phyloP scores from a whole-genome alignment of 2,113 vertebrate genomes.

The Numenius arquata region DNA sequence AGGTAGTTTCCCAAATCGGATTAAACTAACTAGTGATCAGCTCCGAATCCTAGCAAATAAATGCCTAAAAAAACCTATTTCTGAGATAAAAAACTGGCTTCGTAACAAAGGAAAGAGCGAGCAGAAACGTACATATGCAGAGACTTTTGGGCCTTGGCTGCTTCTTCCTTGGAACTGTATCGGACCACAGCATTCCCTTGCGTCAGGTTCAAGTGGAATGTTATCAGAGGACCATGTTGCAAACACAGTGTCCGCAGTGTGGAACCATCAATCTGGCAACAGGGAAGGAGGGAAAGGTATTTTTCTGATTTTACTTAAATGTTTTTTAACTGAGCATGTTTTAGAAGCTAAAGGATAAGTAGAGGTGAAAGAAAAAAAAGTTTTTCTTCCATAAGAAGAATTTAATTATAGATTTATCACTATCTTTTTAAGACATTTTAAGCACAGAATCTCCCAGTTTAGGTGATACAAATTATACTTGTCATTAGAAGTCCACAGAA shows the following conservation, averaged over 20 bases:
- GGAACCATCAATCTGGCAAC: slow-evolving; percentile 92
- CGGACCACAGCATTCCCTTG: slow-evolving; percentile 98
- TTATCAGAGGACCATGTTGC: slow-evolving; percentile 97
- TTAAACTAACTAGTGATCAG: background rate
- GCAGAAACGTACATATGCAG: slow-evolving; percentile 90
- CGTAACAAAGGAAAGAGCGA: background rate
- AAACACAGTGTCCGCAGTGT: slow-evolving; percentile 96
- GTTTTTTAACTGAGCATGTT: background rate
- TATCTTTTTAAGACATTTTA: background rate
- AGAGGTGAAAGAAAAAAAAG: background rate
- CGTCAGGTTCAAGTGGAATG: slow-evolving; percentile 99
- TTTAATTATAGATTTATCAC: background rate
- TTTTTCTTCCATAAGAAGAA: background rate
- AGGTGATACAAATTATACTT: background rate
- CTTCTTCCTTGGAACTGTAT: slow-evolving; percentile 99
- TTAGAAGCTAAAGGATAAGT: background rate
- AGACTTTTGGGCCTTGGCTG: slow-evolving; percentile 98
- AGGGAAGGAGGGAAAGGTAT: background rate
- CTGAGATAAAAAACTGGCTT: background rate
- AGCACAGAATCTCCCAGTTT: background rate
- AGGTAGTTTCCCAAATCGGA: background rate
- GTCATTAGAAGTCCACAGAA: background rate
- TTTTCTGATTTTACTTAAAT: background rate
- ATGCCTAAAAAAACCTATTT: background rate
- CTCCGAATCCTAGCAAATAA: background rate